These are phyloP conservation scores for Polyergus mexicanus DNA, from an alignment of 1,140 invertebrate genomes.

Conservation along the genomic window DNA sequence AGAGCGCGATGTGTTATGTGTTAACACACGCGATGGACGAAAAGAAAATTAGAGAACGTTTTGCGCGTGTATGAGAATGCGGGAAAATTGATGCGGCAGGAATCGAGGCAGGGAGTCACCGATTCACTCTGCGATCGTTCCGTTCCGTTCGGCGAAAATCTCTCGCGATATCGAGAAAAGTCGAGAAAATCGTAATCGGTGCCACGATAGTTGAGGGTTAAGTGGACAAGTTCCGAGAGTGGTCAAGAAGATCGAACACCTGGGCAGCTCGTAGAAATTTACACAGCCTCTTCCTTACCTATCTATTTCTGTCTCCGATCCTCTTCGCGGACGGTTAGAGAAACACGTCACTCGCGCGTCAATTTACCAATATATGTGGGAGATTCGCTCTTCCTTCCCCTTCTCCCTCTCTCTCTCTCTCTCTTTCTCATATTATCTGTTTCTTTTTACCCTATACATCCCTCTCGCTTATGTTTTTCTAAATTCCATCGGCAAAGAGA, in stretches of 20 bases:
- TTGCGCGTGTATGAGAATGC: not conserved
- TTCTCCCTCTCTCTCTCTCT: too few relatives aligned
- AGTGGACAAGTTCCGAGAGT: constrained; percentile 34
- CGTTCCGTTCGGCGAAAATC: not conserved
- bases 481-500: constrained; percentile 41
- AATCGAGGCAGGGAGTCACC: constrained; percentile 18
- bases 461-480: constrained; percentile 43
- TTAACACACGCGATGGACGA: not conserved
- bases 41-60: not conserved
- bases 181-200: constrained; percentile 11
- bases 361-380: constrained; percentile 20
- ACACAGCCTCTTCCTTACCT: constrained; percentile 1
- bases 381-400: not conserved
- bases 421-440: not conserved
- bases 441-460: not conserved
- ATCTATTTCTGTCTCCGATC: constrained; percentile 22
- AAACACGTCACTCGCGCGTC: constrained; percentile 48
- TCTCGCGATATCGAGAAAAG: not conserved
- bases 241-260: constrained; percentile 31
- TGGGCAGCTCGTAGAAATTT: constrained; percentile 30
- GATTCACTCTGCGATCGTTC: not conserved
- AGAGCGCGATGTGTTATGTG: constrained; percentile 2
- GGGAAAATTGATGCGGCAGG: not conserved
- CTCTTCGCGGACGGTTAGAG: constrained; percentile 24
- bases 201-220: constrained; percentile 27